Evolutionary conservation across 2,888 invertebrate species (phyloP).

Genomic region (Chaetoderma sp.): DNA sequence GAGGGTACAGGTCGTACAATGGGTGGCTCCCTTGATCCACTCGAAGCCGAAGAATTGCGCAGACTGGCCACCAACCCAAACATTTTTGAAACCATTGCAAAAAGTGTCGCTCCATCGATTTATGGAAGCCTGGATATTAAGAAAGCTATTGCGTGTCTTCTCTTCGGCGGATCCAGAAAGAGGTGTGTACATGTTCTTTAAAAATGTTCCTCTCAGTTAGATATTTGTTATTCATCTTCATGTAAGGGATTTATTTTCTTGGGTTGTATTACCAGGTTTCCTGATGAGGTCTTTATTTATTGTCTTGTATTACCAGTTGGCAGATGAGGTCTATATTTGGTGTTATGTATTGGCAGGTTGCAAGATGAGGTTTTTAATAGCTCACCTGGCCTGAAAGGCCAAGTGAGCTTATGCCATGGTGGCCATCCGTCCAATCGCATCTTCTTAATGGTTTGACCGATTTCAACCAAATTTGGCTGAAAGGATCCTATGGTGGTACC

Average conservation of each 20-base stretch:
- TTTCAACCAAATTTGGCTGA: too few relatives aligned
- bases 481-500: too few relatives aligned
- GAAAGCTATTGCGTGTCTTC: conserved; percentile 92
- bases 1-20: conserved; percentile 65
- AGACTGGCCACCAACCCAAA: conserved; percentile 87
- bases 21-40: conserved; percentile 58
- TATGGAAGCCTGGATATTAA: conserved; percentile 95
- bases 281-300: neutral
- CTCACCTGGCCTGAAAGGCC: too few relatives aligned
- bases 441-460: too few relatives aligned
- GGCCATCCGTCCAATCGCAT: too few relatives aligned
- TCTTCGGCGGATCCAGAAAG: conserved; percentile 87
- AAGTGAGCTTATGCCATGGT: too few relatives aligned
- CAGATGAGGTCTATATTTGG: too few relatives aligned
- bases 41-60: conserved; percentile 83
- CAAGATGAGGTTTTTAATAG: too few relatives aligned
- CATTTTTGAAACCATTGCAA: conserved; percentile 88
- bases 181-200: conserved; percentile 54
- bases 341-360: too few relatives aligned
- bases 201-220: too few relatives aligned
- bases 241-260: neutral
- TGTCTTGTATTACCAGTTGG: neutral
- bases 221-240: too few relatives aligned
- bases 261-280: neutral
- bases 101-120: conserved; percentile 96